phyloP scores from a whole-genome alignment of 1,140 invertebrate species.

The Idris sp. region DNA sequence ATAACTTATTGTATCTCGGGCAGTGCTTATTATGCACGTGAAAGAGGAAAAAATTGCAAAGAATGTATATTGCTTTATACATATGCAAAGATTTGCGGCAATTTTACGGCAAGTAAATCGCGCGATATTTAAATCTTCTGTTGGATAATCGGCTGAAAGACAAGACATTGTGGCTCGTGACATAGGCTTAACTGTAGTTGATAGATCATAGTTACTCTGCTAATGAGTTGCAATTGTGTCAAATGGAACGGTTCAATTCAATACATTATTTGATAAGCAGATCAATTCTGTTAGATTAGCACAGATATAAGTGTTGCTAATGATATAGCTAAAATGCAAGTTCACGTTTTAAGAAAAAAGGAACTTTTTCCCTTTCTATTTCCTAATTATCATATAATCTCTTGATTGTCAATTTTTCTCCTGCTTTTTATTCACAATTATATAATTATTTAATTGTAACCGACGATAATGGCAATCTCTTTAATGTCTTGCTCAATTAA shows the following conservation, averaged over 20 bases:
- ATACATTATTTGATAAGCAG: conserved; percentile 18
- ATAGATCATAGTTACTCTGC: no score
- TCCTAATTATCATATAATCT: no score
- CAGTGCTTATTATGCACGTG: conserved; percentile 30
- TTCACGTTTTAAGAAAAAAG: no score
- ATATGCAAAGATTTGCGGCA: conserved; percentile 18
- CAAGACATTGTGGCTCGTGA: conserved; percentile 11
- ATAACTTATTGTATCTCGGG: conserved; percentile 48
- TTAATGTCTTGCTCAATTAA: no score
- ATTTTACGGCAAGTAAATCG: conserved; percentile 8
- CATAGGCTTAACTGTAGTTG: not conserved
- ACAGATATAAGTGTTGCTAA: conserved; percentile 2
- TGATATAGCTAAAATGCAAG: no score
- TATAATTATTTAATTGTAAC: no score
- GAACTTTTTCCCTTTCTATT: no score
- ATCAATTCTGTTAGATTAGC: conserved; percentile 27
- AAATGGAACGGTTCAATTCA: conserved; percentile 9
- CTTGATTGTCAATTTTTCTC: no score
- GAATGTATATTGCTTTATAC: conserved; percentile 21
- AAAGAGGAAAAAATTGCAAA: conserved; percentile 10
- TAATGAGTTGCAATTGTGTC: conserved; percentile 42
- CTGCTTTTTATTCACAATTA: no score
- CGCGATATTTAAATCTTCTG: conserved; percentile 12
- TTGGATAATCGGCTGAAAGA: conserved; percentile 11
- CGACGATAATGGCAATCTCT: no score